These are phyloP conservation scores for Heliconius aoede DNA, from an alignment of 2,888 invertebrate genomes.

Conservation along the genomic window DNA sequence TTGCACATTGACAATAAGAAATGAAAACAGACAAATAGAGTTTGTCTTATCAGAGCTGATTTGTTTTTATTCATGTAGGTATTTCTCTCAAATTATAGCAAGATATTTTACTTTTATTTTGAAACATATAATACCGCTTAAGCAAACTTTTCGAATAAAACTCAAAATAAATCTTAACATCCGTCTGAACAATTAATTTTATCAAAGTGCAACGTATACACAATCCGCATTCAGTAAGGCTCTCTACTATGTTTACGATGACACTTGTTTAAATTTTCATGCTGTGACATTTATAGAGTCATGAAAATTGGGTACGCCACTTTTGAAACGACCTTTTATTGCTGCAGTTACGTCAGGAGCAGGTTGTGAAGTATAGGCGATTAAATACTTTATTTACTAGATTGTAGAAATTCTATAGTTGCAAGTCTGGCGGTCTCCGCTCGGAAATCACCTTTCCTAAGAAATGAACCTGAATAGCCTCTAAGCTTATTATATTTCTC, in stretches of 20 bases:
- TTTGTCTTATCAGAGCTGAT: constrained; percentile 32
- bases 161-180: background rate
- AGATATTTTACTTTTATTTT: background rate
- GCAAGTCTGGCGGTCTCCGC: constrained; percentile 49
- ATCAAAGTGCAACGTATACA: constrained; percentile 27
- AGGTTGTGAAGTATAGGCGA: constrained; percentile 75
- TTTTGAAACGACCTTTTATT: constrained; percentile 58
- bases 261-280: constrained; percentile 64
- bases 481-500: constrained; percentile 67
- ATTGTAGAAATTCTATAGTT: constrained; percentile 54
- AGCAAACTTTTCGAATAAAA: background rate
- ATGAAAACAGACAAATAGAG: constrained; percentile 53
- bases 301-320: constrained; percentile 56
- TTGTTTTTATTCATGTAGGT: background rate
- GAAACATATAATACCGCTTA: background rate
- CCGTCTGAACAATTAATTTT: constrained; percentile 21
- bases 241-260: constrained; percentile 52
- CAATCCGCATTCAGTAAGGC: constrained; percentile 34
- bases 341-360: constrained; percentile 57
- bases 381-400: constrained; percentile 69
- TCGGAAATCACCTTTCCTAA: constrained; percentile 62
- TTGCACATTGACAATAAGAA: constrained; percentile 70
- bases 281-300: constrained; percentile 57
- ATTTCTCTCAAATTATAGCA: background rate
- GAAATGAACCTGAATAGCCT: constrained; percentile 65